These are phyloP conservation scores for Eupithecia exiguata DNA, from an alignment of 2,888 invertebrate genomes.

Conservation along the genomic window DNA sequence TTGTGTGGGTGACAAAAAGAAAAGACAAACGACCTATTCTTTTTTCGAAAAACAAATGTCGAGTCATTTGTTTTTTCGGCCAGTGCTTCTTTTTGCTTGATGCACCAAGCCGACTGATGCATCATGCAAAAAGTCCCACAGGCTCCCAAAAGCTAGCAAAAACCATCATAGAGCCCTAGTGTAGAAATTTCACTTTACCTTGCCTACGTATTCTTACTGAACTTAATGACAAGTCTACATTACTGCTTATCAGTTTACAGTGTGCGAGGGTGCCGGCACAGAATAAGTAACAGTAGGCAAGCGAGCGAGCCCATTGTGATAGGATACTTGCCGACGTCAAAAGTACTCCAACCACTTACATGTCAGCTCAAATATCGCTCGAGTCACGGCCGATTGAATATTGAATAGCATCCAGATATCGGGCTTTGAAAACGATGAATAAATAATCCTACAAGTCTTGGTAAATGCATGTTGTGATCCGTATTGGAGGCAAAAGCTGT, in stretches of 20 bases:
- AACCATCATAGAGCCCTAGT: neutral
- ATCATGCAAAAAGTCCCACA: neutral
- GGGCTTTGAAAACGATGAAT: constrained; percentile 24
- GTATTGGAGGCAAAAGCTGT: neutral
- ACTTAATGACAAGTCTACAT: neutral
- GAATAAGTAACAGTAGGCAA: constrained; percentile 14
- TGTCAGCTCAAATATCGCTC: constrained; percentile 63
- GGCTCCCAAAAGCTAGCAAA: neutral
- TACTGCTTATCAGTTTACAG: constrained; percentile 17
- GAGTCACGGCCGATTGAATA: constrained; percentile 73
- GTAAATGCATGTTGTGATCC: neutral
- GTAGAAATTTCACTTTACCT: neutral
- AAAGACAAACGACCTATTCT: too few relatives aligned
- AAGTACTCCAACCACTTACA: constrained; percentile 66
- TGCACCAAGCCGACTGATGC: too few relatives aligned
- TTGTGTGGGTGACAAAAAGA: too few relatives aligned
- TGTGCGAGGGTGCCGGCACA: constrained; percentile 11
- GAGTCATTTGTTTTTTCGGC: too few relatives aligned
- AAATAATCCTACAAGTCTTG: neutral
- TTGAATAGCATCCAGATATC: constrained; percentile 62
- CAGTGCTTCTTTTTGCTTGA: too few relatives aligned
- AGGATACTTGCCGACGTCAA: constrained; percentile 58
- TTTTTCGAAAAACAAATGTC: neutral
- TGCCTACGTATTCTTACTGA: neutral
- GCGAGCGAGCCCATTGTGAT: constrained; percentile 53